phyloP scores from a whole-genome alignment of 2,888 invertebrate species.

The Archips crataeganus region DNA sequence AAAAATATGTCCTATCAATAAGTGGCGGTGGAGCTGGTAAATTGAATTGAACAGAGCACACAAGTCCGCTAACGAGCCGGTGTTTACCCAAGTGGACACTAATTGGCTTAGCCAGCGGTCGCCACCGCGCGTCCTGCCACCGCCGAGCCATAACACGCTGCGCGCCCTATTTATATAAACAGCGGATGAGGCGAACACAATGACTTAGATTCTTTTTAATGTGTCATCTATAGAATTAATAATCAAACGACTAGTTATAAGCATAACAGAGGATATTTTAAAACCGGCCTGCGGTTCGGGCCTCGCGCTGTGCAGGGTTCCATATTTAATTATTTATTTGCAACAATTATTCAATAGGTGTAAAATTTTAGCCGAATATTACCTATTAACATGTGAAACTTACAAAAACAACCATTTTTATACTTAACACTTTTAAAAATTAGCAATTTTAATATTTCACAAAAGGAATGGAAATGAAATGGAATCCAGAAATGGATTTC shows the following conservation, averaged over 20 bases:
- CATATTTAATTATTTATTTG: too few species aligned
- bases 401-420: too few species aligned
- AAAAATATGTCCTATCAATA: conserved; percentile 78
- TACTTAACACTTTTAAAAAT: too few species aligned
- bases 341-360: too few species aligned
- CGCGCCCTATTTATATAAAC: conserved; percentile 25
- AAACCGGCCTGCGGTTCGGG: not conserved
- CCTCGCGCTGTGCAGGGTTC: too few species aligned
- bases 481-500: too few species aligned
- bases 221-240: not conserved
- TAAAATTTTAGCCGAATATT: too few species aligned
- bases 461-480: too few species aligned
- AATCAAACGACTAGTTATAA: not conserved
- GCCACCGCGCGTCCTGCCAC: conserved; percentile 58
- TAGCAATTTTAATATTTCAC: too few species aligned
- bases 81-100: conserved; percentile 86
- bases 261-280: not conserved
- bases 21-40: conserved; percentile 79
- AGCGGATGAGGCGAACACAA: conserved; percentile 50
- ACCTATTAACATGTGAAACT: too few species aligned
- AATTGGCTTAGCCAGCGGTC: conserved; percentile 85
- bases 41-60: conserved; percentile 85
- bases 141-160: conserved; percentile 42
- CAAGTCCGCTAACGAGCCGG: conserved; percentile 84
- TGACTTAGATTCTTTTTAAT: not conserved